Evolutionary conservation across 2,888 invertebrate genomes (phyloP), one percentile per base, ranked within the genome.

Genomic region (Drosophila meridionalis): DNA sequence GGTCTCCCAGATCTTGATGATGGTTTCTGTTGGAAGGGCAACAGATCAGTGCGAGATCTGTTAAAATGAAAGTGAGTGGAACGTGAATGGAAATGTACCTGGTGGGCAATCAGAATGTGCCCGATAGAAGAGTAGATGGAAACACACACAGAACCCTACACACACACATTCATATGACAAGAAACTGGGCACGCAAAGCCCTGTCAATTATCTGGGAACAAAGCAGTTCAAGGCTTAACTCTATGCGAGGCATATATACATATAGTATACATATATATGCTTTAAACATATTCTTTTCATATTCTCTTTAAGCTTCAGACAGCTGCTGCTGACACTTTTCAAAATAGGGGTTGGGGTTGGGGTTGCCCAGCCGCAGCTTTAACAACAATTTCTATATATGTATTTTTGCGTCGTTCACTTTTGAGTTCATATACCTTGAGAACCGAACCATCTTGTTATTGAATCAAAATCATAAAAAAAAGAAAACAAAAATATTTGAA

Each of bases 371-470:
- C 50, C 43, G n/a, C 30, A 56, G 38, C 38, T 56, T 56, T 0
- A 56, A 40, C 3, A 26, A 9, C 7, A 38, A 20, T 58, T 58
- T 52, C 62, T 78, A 72, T 77, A 47, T 77, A 47, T 14, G 36
- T 26, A 38, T 28, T 73, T 79, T 79, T 80, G 74, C 78, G 80
- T 78, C 69, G 71, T 80, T 66, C 43, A 43, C 48, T 68, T 68
- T 69, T 69, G 73, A 79, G 83, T 83, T 85, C 79, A 85, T 87
- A 87, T 87, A 87, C 77, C 83, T 81, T 81, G 68, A 74, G 68
- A 85, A 36, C 56, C 56, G 56, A 57, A 65, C 60, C 79, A 73
- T 68, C 78, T 77, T 78, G 76, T 78, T 73, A 82, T 82, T 78
- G 80, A 85, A 68, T 20, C 47, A 42, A 61, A 77, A 73, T 72